Base-by-base conservation (phyloP, 2,797 vertebrate genomes). In the Phrynocephalus guinanensis region DNA sequence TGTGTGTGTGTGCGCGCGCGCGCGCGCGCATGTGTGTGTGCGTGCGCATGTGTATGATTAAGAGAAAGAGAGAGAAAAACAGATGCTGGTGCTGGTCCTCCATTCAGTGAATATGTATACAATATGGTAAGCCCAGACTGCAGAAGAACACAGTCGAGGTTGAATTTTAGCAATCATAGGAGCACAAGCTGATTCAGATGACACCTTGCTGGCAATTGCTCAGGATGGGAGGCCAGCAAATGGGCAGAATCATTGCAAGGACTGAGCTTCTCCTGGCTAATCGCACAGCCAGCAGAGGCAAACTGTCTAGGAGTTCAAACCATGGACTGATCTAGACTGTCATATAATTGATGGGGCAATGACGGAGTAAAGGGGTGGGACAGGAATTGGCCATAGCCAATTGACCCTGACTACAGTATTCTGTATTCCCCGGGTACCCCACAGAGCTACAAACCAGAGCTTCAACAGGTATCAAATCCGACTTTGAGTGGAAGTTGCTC, bases 81-180 rank as follows among this genome's bases (percentile, higher is more conserved):
- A 83, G 76, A 83, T 67, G 75, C 30, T 11, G 44, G 48, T 83
- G 79, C 48, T 84, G 87, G 38, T 80, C 77, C 60, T 81, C 68
- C 60, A 81, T 67, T 76, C 66, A 83, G 18, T 76, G 24, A 81
- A n/a, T 82, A 28, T 56, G n/a, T 72, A 56, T 85, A 76, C 76
- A 85, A 82, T 80, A 77, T 24, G 81, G 30, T 81, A 76, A 86
- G 33, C 33, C 70, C 88, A 83, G 66, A 66, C 79, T 83, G 79
- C 50, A 72, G 70, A 33, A 72, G 10, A 67, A 38, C 44, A 81
- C 13, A 56, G 73, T 28, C 28, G 22, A 85, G 28, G 3, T n/a
- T 66, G 79, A 84, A 20, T 73, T 84, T 84, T 75, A n/a, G 60
- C 83, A 80, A 44, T 81, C 80, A 88, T 68, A 76, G 68, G 73